These are phyloP conservation scores for Prosapia bicincta DNA, from an alignment of 2,888 invertebrate genomes.

Conservation along the genomic window DNA sequence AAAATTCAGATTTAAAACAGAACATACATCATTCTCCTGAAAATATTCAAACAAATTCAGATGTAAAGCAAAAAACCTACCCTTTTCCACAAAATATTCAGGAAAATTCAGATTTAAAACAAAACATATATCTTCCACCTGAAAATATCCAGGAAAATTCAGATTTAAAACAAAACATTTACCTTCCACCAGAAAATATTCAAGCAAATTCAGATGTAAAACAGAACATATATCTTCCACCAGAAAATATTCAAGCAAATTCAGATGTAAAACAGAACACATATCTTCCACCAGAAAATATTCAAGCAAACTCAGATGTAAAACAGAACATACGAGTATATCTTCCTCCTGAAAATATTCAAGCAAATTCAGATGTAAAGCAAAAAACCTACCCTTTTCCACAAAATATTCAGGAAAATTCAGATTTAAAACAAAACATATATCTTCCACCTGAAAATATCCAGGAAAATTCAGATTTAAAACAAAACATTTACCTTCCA, in stretches of 20 bases:
- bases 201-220: no score
- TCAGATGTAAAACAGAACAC: background rate
- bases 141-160: background rate
- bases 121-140: background rate
- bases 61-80: background rate
- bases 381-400: no score
- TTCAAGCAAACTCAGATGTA: background rate
- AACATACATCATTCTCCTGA: background rate
- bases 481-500: background rate
- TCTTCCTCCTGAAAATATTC: no score
- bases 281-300: background rate
- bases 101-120: background rate
- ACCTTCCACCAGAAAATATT: no score
- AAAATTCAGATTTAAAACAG: background rate
- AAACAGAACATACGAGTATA: background rate
- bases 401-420: no score
- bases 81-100: background rate
- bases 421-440: no score
- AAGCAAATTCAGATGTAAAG: no score
- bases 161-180: background rate
- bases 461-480: background rate
- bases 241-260: background rate
- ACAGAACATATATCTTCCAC: background rate
- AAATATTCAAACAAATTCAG: background rate
- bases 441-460: background rate